These are phyloP conservation scores for Pentamera pediparva DNA, from an alignment of 53 echinoderm and acorn worm species.

Conservation along the genomic window DNA sequence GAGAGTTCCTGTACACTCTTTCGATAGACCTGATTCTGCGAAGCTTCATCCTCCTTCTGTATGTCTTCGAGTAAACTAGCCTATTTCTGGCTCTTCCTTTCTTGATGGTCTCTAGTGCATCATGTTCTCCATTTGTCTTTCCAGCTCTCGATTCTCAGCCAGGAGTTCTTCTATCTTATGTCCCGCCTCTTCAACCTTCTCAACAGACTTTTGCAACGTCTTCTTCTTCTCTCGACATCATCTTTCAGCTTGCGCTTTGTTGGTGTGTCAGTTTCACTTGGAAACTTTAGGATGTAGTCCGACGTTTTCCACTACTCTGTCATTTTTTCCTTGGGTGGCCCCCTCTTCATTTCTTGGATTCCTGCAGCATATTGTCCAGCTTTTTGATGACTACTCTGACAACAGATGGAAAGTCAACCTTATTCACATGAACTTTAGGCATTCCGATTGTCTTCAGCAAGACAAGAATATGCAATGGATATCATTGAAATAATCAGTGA, in stretches of 20 bases:
- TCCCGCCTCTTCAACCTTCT: background rate
- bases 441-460: background rate
- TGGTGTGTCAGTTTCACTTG: background rate
- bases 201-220: background rate
- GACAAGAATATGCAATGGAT: no score
- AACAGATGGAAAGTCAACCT: background rate
- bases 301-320: background rate
- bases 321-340: background rate
- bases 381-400: slow-evolving; percentile 1
- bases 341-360: background rate
- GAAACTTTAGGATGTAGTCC: no score
- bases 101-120: background rate
- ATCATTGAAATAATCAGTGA: no score
- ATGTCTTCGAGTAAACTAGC: background rate
- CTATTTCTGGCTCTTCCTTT: background rate
- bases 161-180: background rate
- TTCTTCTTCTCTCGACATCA: background rate
- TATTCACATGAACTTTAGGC: background rate
- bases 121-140: slow-evolving; percentile 3
- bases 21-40: background rate
- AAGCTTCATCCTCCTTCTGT: background rate
- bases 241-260: background rate
- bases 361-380: background rate
- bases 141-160: background rate
- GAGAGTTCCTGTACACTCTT: background rate